Evolutionary conservation across 1,140 invertebrate genomes (phyloP).

Genomic region (Hestina assimilis): DNA sequence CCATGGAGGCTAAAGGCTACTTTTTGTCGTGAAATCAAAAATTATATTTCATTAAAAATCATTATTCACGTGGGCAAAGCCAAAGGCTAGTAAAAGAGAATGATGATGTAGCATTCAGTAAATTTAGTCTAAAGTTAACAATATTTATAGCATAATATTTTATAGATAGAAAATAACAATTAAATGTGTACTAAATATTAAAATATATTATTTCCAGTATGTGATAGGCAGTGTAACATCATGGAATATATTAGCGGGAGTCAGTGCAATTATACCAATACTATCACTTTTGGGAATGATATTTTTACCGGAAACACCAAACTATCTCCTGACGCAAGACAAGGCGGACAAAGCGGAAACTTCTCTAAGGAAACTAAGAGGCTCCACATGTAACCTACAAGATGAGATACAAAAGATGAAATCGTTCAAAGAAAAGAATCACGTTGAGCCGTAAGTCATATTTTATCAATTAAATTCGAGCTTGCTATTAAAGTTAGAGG

Average conservation of each 20-base stretch:
- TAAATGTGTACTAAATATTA: no score
- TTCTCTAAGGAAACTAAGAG: slow-evolving; percentile 81
- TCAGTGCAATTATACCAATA: slow-evolving; percentile 80
- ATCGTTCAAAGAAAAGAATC: slow-evolving; percentile 81
- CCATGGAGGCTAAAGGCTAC: no score
- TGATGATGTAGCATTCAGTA: no score
- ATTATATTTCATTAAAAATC: no score
- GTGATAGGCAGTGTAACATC: slow-evolving; percentile 79
- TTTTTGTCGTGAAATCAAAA: no score
- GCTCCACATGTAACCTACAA: slow-evolving; percentile 81
- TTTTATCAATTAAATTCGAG: neutral
- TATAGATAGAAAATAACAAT: no score
- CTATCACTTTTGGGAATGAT: slow-evolving; percentile 80
- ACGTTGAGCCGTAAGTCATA: slow-evolving; percentile 78
- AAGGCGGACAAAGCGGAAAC: slow-evolving; percentile 81
- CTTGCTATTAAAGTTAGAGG: no score
- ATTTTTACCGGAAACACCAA: slow-evolving; percentile 85
- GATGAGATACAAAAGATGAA: slow-evolving; percentile 82
- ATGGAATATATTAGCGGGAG: slow-evolving; percentile 81
- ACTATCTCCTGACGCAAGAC: slow-evolving; percentile 83
- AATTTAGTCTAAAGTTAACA: no score
- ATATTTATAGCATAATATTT: no score
- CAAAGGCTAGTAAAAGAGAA: no score
- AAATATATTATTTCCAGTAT: slow-evolving; percentile 76
- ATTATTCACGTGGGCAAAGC: no score